phyloP scores from a whole-genome alignment of 2,888 invertebrate species.

The Liodrosophila aerea region DNA sequence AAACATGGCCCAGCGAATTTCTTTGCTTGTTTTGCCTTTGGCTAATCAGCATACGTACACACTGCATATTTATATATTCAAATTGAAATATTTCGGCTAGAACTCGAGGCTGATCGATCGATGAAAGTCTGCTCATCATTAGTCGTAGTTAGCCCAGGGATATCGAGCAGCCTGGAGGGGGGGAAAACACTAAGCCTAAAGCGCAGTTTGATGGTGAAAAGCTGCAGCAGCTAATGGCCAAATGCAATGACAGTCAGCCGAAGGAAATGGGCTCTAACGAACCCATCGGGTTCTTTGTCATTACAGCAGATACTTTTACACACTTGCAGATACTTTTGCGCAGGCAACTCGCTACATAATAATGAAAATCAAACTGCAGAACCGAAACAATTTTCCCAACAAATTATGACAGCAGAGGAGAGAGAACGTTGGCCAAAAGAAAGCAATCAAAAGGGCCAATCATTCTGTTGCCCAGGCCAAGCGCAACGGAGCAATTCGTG shows the following conservation, averaged over 20 bases:
- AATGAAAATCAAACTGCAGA: conserved; percentile 54
- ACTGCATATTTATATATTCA: conserved; percentile 29
- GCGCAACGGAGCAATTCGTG: conserved; percentile 44
- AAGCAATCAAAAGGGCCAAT: conserved; percentile 60
- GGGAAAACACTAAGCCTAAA: neutral
- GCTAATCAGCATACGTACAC: conserved; percentile 42
- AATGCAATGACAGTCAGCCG: conserved; percentile 11
- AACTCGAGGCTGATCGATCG: conserved; percentile 20
- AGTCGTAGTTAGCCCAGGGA: neutral
- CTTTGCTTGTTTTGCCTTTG: neutral
- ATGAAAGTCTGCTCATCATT: neutral
- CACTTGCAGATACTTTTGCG: neutral
- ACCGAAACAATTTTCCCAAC: conserved; percentile 57
- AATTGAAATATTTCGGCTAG: conserved; percentile 19
- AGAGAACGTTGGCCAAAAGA: conserved; percentile 31
- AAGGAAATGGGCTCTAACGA: conserved; percentile 2
- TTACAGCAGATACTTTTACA: too few relatives aligned
- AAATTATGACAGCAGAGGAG: conserved; percentile 43
- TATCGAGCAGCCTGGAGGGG: neutral
- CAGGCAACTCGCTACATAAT: conserved; percentile 9
- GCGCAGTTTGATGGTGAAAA: too few relatives aligned
- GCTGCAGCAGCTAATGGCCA: conserved; percentile 8
- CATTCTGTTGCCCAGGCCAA: conserved; percentile 33
- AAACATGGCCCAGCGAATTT: conserved; percentile 6
- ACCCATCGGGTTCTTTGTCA: neutral